Evolutionary conservation across 2,888 invertebrate species (phyloP), one percentile per base, ranked within the genome.

Genomic region (Catocala sponsa): DNA sequence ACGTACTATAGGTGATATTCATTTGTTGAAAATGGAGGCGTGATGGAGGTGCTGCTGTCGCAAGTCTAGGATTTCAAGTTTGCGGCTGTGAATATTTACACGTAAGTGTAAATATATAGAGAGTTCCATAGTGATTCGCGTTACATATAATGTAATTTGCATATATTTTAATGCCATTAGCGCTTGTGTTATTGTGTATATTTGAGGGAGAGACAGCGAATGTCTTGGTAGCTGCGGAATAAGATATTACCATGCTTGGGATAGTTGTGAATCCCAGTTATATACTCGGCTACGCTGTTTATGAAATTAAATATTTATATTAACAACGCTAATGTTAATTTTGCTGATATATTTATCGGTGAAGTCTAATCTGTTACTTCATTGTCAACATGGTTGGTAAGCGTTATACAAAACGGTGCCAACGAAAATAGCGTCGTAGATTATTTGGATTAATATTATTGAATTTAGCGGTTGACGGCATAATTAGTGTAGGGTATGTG

Each of bases 1-100:
- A 86, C 86, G 79, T 83, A 72, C 82, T 85, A 81, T 72, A 70
- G 70, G 60, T 79, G 83, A 79, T 88, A 89, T 91, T 94, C 94
- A 93, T 92, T 93, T 94, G 92, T 94, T 91, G 91, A 91, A 94
- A 91, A 94, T 94, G 94, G 92, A 90, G 90, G 90, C 89, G 91
- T 92, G 91, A 94, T 90, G 89, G 90, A 84, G 81, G 87, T 84
- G 85, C 87, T 84, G 85, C 89, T 88, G 90, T 89, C 86, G 88
- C 83, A 89, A 88, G 86, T 84, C 83, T 84, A 76, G 72, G 83
- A 86, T 90, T 91, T 91, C 90, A 89, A 88, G 88, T 91, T 92
- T 79, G 87, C 86, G 82, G 88, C 88, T 90, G 86, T 83, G 83
- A 80, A 76, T 78, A 87, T 86, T 85, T 85, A 72, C 79, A 80